phyloP scores from a whole-genome alignment of 2,797 vertebrate genomes.

The Calcarius lapponicus region DNA sequence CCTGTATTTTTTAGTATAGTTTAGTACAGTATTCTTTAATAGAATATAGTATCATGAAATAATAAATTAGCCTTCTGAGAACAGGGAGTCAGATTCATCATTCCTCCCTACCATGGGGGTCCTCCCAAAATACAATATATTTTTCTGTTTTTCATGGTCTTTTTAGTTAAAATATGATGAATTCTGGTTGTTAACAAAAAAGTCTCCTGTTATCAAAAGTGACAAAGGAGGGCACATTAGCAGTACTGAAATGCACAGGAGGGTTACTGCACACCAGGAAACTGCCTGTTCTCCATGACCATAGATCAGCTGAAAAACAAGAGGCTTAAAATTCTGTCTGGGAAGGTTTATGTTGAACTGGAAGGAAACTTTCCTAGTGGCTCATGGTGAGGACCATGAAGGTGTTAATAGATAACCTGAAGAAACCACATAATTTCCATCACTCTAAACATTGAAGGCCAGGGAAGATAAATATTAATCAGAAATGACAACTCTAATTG shows the following conservation, averaged over 20 bases:
- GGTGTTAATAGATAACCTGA: background rate
- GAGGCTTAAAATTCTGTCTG: background rate
- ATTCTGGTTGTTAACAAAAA: background rate
- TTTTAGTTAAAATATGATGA: background rate
- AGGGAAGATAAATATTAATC: background rate
- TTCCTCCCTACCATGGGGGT: too few species aligned
- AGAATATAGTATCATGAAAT: too few species aligned
- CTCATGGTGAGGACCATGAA: background rate
- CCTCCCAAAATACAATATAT: too few species aligned
- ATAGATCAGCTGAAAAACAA: background rate
- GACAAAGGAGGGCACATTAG: background rate
- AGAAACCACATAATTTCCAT: background rate
- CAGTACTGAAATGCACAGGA: background rate
- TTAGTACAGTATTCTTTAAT: too few species aligned
- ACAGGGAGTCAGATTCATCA: too few species aligned
- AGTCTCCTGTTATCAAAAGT: background rate
- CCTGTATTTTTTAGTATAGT: too few species aligned
- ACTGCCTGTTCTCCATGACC: background rate
- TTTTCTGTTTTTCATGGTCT: background rate
- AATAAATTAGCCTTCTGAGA: too few species aligned
- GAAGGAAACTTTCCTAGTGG: background rate
- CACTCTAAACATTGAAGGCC: background rate
- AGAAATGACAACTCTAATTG: background rate
- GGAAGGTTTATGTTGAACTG: background rate
- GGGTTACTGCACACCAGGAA: background rate